Evolutionary conservation across 1,140 invertebrate species (phyloP), one percentile per base, ranked within the genome.

Genomic region (Tetraneura akinire): DNA sequence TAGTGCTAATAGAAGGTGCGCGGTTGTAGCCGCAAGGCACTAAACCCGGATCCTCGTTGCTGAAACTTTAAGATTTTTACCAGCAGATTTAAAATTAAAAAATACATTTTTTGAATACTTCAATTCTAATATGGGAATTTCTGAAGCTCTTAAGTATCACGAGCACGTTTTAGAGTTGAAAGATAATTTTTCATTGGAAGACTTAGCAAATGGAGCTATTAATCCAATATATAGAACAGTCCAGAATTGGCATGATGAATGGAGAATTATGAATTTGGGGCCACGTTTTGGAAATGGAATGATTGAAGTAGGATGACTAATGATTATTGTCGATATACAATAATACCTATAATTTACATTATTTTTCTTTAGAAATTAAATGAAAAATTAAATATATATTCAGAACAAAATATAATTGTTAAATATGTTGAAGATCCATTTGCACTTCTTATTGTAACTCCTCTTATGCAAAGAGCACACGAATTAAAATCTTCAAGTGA

Each of bases 391-490:
- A 64, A 37, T 64, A 37, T 37, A 37, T 37, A 64, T 37, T 6
- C 26, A 10, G 9, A 64, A n/a, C 14, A 62, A 62, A 64, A 64
- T 64, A 18, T 64, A n/a, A n/a, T 37, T n/a, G 32, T 64, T 1
- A 64, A 64, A 64, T 64, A 3, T 37, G 8, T 37, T 37, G 32
- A 64, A 37, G 6, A 64, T 64, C 60, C 32, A 64, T 64, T 64
- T 64, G 60, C 60, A 37, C 16, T 64, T 64, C 8, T 64, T 37
- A 64, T 64, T 64, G 26, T 62, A 29, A 62, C 57, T 32, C 26
- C 57, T 29, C 57, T 80, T 10, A 80, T 71, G 80, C 29, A 80
- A 80, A 68, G 64, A 37, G 80, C 64, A 10, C 64, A 71, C 29
- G 49, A 53, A 53, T 23, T 42, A 66, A 49, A 23, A 32, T 49